phyloP scores from a whole-genome alignment of 2,888 invertebrate species.

The Drosophila mimica region DNA sequence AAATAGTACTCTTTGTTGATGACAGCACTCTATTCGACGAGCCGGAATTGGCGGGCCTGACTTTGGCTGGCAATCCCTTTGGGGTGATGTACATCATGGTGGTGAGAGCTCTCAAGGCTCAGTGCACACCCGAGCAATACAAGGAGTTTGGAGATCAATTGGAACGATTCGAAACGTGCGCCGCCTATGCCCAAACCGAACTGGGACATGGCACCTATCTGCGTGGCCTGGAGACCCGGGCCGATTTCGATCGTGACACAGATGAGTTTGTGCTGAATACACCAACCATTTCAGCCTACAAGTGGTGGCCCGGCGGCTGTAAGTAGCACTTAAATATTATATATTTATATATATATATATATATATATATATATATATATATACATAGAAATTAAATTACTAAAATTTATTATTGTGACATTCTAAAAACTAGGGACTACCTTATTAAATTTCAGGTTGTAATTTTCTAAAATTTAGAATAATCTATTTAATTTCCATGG shows the following conservation, averaged over 20 bases:
- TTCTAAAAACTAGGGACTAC: too few species aligned
- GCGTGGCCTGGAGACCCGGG: slow-evolving; percentile 94
- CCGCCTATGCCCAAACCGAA: slow-evolving; percentile 99
- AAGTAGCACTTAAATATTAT: slow-evolving; percentile 84
- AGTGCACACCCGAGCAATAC: slow-evolving; percentile 94
- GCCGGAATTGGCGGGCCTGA: slow-evolving; percentile 58
- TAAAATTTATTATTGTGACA: too few species aligned
- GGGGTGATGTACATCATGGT: slow-evolving; percentile 96
- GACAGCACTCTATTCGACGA: slow-evolving; percentile 54
- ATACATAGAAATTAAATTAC: too few species aligned
- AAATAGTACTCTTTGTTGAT: background rate
- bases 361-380: too few species aligned
- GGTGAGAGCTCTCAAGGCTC: slow-evolving; percentile 93
- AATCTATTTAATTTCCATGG: too few species aligned
- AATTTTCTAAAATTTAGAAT: background rate
- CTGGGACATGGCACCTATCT: slow-evolving; percentile 97
- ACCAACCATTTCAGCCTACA: slow-evolving; percentile 94
- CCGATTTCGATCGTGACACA: slow-evolving; percentile 92
- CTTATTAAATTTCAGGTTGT: too few species aligned
- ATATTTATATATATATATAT: background rate
- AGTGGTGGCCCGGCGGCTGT: slow-evolving; percentile 99
- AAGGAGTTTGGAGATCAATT: slow-evolving; percentile 93
- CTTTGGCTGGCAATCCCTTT: slow-evolving; percentile 84
- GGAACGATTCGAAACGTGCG: slow-evolving; percentile 92
- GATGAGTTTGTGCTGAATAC: slow-evolving; percentile 95